Evolutionary conservation across 2,888 invertebrate species (phyloP), one percentile per base, ranked within the genome.

Genomic region (Mythimna vitellina): DNA sequence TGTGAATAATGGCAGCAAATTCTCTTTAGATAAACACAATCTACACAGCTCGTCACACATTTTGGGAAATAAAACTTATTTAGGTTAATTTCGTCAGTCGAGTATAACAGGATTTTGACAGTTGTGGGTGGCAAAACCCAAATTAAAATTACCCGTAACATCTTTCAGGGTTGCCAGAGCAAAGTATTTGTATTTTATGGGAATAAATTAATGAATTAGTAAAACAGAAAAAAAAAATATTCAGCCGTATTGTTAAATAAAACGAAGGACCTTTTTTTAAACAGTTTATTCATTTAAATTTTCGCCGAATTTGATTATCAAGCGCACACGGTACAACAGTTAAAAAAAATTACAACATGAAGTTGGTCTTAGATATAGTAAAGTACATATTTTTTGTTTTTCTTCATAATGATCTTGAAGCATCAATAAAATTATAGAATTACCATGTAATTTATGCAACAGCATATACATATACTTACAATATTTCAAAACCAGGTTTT

Each of bases 21-120:
- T 78, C 1, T 61, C 60, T 20, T 73, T 67, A 57, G 65, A 65
- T 29, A 89, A 79, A 74, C 89, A 89, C 51, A 89, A 83, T 81
- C 89, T 81, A 60, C 89, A 89, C 38, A 80, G 3, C 38, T 68
- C 54, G 20, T 54, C 38, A 65, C 58, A 54, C 82, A 83, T 84
- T 75, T 69, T 81, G 3, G 0, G 0, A 57, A 35, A 7, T n/a
- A 35, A 56, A 60, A 61, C 51, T 62, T 25, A 14, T 70, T 70
- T 54, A 70, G 22, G 8, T 57, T 6, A 17, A 9, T 54, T 73
- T 65, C 65, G 65, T 61, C 70, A 82, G 82, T 83, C 68, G 83
- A 72, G 85, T 82, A 84, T 83, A 84, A 42, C 75, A 25, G 8
- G 42, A 60, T 75, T 63, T 71, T 84, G 82, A 82, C 85, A 82